A percentile compares a stretch with the other conserved stretches of the same genome.
Conservation (phyloP, 2,113 vertebrate species). For the Tragelaphus scriptus region DNA sequence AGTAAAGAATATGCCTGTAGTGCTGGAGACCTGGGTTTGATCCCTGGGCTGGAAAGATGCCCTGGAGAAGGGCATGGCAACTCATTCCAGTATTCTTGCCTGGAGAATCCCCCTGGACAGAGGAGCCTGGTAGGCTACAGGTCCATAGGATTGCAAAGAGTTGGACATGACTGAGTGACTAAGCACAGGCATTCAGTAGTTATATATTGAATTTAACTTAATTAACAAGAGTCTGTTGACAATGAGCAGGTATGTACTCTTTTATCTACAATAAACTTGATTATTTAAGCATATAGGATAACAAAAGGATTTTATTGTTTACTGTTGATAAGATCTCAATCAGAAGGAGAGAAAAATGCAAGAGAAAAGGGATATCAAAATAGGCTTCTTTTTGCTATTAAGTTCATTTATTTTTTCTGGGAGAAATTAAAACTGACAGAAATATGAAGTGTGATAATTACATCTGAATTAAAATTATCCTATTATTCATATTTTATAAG, state of each 20-base stretch:
- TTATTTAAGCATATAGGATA: neutral
- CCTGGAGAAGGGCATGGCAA: neutral
- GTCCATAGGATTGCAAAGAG: neutral
- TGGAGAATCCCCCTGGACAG: neutral
- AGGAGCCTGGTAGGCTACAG: neutral
- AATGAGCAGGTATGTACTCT: neutral
- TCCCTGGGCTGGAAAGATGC: neutral
- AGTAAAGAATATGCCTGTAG: neutral
- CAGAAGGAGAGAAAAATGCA: neutral
- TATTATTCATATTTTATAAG: neutral
- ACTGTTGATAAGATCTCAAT: neutral
- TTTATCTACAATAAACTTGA: neutral
- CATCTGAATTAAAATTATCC: neutral
- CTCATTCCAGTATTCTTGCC: neutral
- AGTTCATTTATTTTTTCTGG: neutral
- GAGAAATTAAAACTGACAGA: neutral
- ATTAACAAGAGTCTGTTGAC: neutral
- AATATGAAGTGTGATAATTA: neutral
- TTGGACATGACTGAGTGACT: neutral
- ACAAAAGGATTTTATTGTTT: neutral
- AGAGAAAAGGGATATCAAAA: neutral
- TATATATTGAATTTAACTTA: neutral
- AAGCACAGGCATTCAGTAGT: neutral
- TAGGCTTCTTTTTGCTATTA: neutral
- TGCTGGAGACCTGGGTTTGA: neutral